Conservation (phyloP, 2,888 invertebrate genomes). For the Nemoura dubitans region DNA sequence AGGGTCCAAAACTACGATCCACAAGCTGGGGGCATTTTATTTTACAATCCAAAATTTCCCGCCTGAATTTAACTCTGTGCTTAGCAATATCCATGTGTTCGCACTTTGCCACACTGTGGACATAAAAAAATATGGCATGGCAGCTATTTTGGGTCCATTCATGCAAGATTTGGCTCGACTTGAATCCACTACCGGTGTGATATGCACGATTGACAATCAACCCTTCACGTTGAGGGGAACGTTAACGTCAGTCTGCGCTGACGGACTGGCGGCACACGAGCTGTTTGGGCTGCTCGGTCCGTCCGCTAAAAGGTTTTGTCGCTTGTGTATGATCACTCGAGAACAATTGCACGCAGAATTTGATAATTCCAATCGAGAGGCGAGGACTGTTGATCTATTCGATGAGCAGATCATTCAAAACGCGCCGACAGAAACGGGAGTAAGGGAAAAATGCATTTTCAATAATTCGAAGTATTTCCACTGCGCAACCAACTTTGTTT, state of each 20-base stretch:
- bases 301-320: conserved; percentile 49
- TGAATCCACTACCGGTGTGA: neutral
- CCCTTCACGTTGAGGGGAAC: neutral
- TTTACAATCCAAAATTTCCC: neutral
- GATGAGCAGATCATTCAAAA: neutral
- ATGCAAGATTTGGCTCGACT: neutral
- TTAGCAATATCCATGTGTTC: conserved; percentile 9
- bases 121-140: conserved; percentile 21
- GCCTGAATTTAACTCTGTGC: neutral
- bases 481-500: conserved; percentile 42
- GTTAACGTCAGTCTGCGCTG: neutral
- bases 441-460: conserved; percentile 45
- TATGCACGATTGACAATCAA: too few species aligned
- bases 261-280: neutral
- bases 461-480: conserved; percentile 45
- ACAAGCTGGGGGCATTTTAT: conserved; percentile 1
- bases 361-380: conserved; percentile 44
- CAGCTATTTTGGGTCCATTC: neutral
- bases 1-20: neutral
- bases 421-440: conserved; percentile 43
- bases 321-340: conserved; percentile 46
- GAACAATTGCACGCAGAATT: conserved; percentile 43
- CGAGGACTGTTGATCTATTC: neutral
- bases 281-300: conserved; percentile 50
- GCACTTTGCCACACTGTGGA: neutral